A percentile compares a stretch with the other conserved stretches of the same genome.
phyloP scores from a whole-genome alignment of 1,140 invertebrate species.

The Lysiphlebus fabarum region DNA sequence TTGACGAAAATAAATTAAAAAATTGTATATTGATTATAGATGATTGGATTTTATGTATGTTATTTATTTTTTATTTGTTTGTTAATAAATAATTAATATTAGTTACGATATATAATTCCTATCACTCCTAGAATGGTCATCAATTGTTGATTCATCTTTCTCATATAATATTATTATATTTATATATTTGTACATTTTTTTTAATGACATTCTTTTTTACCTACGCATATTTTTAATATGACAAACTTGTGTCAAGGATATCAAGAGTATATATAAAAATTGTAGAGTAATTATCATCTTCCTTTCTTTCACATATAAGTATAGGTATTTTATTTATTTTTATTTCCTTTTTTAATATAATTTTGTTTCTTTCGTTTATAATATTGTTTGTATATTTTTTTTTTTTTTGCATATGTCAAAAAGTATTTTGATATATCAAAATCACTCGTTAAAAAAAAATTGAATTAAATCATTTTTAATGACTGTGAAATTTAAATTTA shows the following conservation, averaged over 20 bases:
- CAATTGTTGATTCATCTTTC: slow-evolving; percentile 18
- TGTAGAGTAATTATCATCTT: too few species aligned
- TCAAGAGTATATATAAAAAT: not conserved
- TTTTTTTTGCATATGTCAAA: too few species aligned
- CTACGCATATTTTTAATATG: slow-evolving; percentile 10
- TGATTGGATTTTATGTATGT: not conserved
- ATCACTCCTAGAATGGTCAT: slow-evolving; percentile 21
- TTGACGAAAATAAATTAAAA: too few species aligned
- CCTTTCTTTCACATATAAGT: not conserved
- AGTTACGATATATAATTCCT: slow-evolving; percentile 7
- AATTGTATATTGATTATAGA: too few species aligned
- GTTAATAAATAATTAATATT: not conserved
- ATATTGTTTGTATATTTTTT: too few species aligned
- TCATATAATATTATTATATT: too few species aligned
- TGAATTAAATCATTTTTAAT: too few species aligned
- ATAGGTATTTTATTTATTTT: slow-evolving; percentile 4
- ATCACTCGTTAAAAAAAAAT: too few species aligned
- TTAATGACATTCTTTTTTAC: slow-evolving; percentile 15
- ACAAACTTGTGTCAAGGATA: slow-evolving; percentile 1
- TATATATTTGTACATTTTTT: slow-evolving; percentile 7
- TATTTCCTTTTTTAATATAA: not conserved
- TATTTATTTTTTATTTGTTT: not conserved
- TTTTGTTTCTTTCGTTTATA: too few species aligned
- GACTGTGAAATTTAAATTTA: too few species aligned
- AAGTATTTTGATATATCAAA: too few species aligned